Conservation (phyloP, 2,797 vertebrate genomes). For the Bufotes viridis region DNA sequence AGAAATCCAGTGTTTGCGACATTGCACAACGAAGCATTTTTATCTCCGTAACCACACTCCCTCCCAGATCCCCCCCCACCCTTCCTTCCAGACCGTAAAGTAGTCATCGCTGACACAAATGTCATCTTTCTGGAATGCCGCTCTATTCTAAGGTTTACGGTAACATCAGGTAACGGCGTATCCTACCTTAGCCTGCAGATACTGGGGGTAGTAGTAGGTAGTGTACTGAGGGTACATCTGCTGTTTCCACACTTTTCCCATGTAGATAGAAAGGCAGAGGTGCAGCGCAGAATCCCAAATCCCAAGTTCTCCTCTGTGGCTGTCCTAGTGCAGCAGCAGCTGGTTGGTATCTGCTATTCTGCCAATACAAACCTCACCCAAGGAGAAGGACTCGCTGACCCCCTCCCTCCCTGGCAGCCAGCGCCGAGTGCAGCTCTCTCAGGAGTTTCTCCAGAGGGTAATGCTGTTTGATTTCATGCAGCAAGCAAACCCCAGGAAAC, state of each 20-base stretch:
- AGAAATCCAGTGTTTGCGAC: slow-evolving; percentile 22
- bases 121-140: slow-evolving; percentile 25
- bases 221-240: slow-evolving; percentile 89
- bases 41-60: slow-evolving; percentile 45
- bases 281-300: slow-evolving; percentile 70
- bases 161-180: slow-evolving; percentile 50
- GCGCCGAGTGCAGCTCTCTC: slow-evolving; percentile 37
- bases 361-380: slow-evolving; percentile 63
- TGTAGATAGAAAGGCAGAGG: slow-evolving; percentile 80
- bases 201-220: slow-evolving; percentile 86
- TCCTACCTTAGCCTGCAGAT: slow-evolving; percentile 85
- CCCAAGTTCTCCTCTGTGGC: slow-evolving; percentile 57
- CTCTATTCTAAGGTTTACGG: slow-evolving; percentile 22
- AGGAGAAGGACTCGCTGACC: slow-evolving; percentile 30
- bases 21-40: slow-evolving; percentile 23
- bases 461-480: slow-evolving; percentile 57
- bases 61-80: slow-evolving; percentile 65
- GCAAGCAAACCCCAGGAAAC: slow-evolving; percentile 51
- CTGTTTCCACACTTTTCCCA: slow-evolving; percentile 88
- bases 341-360: slow-evolving; percentile 55
- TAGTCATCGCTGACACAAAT: slow-evolving; percentile 11
- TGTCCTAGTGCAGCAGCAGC: slow-evolving; percentile 64
- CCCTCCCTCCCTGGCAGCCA: slow-evolving; percentile 49
- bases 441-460: slow-evolving; percentile 59
- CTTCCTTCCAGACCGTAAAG: slow-evolving; percentile 65